These are phyloP conservation scores for Notocelia uddmanniana DNA, from an alignment of 2,888 invertebrate genomes.

Conservation along the genomic window DNA sequence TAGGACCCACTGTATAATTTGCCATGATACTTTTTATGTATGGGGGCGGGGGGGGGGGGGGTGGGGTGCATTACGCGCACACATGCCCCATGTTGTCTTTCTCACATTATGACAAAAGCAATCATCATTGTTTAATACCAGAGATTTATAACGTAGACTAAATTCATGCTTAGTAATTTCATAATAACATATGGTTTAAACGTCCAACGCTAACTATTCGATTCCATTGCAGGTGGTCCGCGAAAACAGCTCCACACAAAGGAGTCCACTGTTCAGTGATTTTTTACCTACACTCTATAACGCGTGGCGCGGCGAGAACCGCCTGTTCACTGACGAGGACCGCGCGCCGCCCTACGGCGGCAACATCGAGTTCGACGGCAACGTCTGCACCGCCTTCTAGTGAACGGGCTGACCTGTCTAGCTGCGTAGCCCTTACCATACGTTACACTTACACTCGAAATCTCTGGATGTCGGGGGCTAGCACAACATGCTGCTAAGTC, in stretches of 20 bases:
- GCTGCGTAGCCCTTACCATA: neutral
- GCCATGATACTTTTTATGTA: no score
- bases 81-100: neutral
- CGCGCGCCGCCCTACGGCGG: conserved; percentile 55
- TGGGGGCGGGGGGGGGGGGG: no score
- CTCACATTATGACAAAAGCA: neutral
- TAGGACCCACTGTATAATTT: no score
- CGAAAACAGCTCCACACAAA: conserved; percentile 65
- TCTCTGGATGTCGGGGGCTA: no score
- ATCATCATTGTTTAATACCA: neutral
- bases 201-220: no score
- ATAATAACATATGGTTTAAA: no score
- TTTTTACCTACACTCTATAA: conserved; percentile 79
- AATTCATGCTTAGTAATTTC: no score
- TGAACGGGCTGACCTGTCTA: conserved; percentile 7
- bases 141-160: no score
- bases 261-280: conserved; percentile 78
- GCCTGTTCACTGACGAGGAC: conserved; percentile 60
- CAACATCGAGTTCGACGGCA: conserved; percentile 77
- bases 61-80: no score
- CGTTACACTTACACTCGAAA: neutral
- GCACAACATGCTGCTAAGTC: no score
- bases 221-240: conserved; percentile 71
- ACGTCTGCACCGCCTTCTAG: conserved; percentile 78
- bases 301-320: conserved; percentile 69